A percentile compares a stretch with the other conserved stretches of the same genome.
Evolutionary conservation across 2,888 invertebrate species (phyloP).

Genomic region (Lasioglossum figueresi): DNA sequence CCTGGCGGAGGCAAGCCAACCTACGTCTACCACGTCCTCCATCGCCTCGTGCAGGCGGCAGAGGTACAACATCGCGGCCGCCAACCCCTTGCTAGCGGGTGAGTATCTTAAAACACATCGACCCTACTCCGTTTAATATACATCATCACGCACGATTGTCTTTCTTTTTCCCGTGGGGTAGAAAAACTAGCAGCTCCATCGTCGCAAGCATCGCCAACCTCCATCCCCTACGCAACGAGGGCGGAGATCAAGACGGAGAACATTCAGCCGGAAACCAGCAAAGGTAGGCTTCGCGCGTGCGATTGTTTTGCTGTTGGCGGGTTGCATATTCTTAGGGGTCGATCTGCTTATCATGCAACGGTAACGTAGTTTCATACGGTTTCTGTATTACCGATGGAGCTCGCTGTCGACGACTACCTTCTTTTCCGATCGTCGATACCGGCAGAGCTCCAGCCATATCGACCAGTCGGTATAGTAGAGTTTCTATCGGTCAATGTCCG

Average conservation of each 20-base stretch:
- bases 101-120: conserved; percentile 80
- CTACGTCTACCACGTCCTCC: conserved; percentile 85
- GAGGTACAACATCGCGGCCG: conserved; percentile 92
- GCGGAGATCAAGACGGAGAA: conserved; percentile 82
- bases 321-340: not conserved
- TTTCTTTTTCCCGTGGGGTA: conserved; percentile 52
- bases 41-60: conserved; percentile 86
- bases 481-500: no score
- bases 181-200: conserved; percentile 85
- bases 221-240: conserved; percentile 79
- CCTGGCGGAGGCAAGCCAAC: conserved; percentile 82
- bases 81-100: conserved; percentile 94
- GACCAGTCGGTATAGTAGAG: conserved; percentile 19
- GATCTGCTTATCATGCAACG: not conserved
- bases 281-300: conserved; percentile 76
- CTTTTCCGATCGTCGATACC: not conserved
- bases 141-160: not conserved
- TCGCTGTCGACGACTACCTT: not conserved
- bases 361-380: not conserved
- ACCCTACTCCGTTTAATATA: not conserved
- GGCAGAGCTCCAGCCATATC: not conserved
- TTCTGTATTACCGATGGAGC: conserved; percentile 38
- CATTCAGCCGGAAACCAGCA: conserved; percentile 79
- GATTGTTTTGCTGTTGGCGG: not conserved
- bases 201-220: conserved; percentile 82